phyloP scores from a whole-genome alignment of 2,888 invertebrate genomes.

The Drosophila hamatofila region DNA sequence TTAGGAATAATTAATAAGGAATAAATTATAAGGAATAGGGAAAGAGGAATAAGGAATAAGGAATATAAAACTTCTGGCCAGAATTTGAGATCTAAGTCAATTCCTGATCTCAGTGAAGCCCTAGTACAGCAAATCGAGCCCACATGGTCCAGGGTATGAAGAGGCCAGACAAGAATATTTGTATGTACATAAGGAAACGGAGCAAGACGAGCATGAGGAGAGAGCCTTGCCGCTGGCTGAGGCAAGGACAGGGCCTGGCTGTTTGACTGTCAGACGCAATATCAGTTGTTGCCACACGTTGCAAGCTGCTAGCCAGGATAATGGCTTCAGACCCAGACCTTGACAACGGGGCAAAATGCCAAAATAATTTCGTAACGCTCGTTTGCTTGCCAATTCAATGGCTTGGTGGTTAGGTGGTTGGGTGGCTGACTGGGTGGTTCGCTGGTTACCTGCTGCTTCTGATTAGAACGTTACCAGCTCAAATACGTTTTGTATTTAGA shows the following conservation, averaged over 20 bases:
- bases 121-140: background rate
- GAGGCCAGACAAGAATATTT: background rate
- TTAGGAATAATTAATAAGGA: background rate
- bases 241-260: background rate
- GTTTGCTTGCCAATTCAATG: conserved; percentile 36
- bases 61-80: too few species aligned
- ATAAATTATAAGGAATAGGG: too few species aligned
- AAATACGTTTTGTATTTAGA: conserved; percentile 18
- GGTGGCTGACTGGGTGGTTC: background rate
- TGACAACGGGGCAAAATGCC: conserved; percentile 66
- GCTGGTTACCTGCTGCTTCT: conserved; percentile 3
- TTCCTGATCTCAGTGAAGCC: background rate
- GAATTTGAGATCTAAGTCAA: too few species aligned
- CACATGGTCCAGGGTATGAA: background rate
- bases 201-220: background rate
- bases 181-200: background rate
- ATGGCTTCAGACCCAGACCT: conserved; percentile 44
- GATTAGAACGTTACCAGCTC: conserved; percentile 31
- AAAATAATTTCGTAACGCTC: conserved; percentile 69
- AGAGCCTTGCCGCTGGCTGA: background rate
- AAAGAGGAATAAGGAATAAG: background rate
- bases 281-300: conserved; percentile 14
- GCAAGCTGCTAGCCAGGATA: conserved; percentile 32
- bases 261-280: conserved; percentile 25
- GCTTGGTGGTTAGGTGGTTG: background rate